Evolutionary conservation across 2,113 vertebrate genomes (phyloP).

Genomic region (Pithys albifrons): DNA sequence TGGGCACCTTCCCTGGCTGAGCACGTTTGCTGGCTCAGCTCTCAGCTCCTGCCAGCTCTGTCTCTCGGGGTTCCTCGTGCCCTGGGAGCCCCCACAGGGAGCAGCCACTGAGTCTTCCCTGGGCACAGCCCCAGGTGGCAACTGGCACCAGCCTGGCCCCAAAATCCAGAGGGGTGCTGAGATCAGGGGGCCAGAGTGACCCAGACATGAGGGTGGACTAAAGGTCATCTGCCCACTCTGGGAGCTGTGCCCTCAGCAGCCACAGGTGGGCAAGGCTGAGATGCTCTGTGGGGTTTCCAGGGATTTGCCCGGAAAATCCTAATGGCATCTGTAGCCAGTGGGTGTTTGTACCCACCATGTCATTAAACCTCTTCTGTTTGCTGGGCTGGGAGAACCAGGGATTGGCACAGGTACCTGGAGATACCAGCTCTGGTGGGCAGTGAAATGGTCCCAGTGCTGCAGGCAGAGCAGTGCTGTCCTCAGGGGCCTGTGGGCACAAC

Average conservation of each 20-base stretch:
- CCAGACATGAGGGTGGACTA: accelerated
- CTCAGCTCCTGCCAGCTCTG: not conserved
- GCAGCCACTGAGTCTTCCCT: not conserved
- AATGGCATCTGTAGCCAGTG: not conserved
- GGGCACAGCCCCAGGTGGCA: not conserved
- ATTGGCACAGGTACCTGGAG: not conserved
- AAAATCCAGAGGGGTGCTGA: not conserved
- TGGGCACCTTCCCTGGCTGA: not conserved
- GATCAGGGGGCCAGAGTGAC: not conserved
- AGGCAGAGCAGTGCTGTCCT: not conserved
- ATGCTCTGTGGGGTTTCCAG: not conserved
- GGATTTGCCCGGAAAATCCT: not conserved
- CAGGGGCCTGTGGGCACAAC: not conserved
- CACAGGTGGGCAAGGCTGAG: not conserved
- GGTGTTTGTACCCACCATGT: not conserved
- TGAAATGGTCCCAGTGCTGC: accelerated
- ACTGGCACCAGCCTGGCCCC: not conserved
- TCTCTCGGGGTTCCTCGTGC: no score
- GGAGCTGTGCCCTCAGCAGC: not conserved
- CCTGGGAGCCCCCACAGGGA: not conserved
- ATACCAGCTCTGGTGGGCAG: not conserved
- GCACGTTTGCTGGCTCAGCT: not conserved
- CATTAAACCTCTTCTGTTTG: not conserved
- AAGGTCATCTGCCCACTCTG: accelerated
- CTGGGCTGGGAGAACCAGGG: not conserved